phyloP scores from a whole-genome alignment of 2,113 vertebrate genomes.

The Clinocottus analis region DNA sequence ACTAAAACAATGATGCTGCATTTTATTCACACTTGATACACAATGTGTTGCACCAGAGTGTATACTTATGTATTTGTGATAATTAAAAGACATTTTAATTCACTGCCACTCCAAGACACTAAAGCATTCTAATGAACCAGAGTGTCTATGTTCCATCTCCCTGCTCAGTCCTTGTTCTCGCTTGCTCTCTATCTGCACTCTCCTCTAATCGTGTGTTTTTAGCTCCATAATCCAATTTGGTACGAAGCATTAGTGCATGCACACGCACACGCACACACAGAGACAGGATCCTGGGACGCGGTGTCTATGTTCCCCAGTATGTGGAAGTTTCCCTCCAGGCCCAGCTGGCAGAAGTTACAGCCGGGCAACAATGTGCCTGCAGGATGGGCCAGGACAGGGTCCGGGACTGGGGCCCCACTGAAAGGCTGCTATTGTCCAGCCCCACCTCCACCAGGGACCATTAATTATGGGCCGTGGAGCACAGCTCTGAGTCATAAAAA shows the following conservation, averaged over 20 bases:
- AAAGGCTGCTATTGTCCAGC: constrained; percentile 94
- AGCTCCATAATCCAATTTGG: constrained; percentile 88
- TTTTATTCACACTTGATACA: not conserved
- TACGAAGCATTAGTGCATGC: constrained; percentile 74
- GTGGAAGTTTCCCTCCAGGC: constrained; percentile 87
- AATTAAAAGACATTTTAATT: not conserved
- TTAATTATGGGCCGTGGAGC: constrained; percentile 96
- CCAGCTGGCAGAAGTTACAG: constrained; percentile 95
- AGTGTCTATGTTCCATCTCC: not conserved
- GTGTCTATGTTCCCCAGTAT: constrained; percentile 86
- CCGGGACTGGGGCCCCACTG: constrained; percentile 80
- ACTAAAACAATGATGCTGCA: not conserved
- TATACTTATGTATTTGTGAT: not conserved
- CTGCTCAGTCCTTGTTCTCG: constrained; percentile 17
- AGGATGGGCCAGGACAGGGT: constrained; percentile 83
- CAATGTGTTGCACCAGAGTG: not conserved
- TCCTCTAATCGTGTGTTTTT: constrained; percentile 56
- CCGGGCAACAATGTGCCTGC: constrained; percentile 91
- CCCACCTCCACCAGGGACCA: constrained; percentile 90
- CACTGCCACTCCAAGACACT: not conserved
- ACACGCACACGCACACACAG: constrained; percentile 13
- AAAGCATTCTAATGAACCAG: not conserved
- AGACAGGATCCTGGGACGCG: constrained; percentile 75
- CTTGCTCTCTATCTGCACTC: constrained; percentile 23
- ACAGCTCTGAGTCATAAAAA: constrained; percentile 78